Evolutionary conservation across 1,140 invertebrate genomes (phyloP), one percentile per base, ranked within the genome.

Genomic region (Eumaeus atala): DNA sequence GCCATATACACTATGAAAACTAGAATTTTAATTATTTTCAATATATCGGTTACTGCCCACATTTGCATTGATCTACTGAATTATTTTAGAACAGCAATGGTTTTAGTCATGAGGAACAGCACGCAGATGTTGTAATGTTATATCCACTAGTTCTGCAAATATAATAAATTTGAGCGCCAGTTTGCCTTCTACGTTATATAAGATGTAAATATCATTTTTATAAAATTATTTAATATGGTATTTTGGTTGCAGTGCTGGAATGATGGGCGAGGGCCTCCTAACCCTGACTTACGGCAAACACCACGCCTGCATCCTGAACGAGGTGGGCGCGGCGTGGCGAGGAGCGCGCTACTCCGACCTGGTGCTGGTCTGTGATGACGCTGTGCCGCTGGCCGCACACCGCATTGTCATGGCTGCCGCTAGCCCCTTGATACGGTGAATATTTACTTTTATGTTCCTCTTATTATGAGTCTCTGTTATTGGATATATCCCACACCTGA

Each of bases 261-360:
- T 87, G 81, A 88, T 88, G 87, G 87, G 84, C 74, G 87, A 88
- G 73, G 87, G 87, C 66, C 81, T 95, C 88, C 91, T 95, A 89
- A 95, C 94, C 74, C 92, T 95, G 84, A 94, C 95, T 88, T 95
- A 95, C 89, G 93, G 94, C 88, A 95, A 95, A 89, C 94, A 95
- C 90, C 94, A 94, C 89, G 93, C 94, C 85, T 95, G 93, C 81
- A 92, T 95, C 89, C 92, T 94, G 79, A 93, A 93, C 74, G 94
- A 95, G 89, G 93, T 95, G 79, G 92, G 93, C 72, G 92, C 93
- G 69, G 94, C 94, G 90, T 95, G 94, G 87, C 90, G 91, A 69
- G 93, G 93, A 54, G 93, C 95, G 74, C 91, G 93, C 79, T 93
- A 93, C 83, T 93, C 94, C 28, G 94, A 95, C 88, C 90, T 95